Conservation (phyloP, 2,888 invertebrate genomes). For the Lagria hirta region DNA sequence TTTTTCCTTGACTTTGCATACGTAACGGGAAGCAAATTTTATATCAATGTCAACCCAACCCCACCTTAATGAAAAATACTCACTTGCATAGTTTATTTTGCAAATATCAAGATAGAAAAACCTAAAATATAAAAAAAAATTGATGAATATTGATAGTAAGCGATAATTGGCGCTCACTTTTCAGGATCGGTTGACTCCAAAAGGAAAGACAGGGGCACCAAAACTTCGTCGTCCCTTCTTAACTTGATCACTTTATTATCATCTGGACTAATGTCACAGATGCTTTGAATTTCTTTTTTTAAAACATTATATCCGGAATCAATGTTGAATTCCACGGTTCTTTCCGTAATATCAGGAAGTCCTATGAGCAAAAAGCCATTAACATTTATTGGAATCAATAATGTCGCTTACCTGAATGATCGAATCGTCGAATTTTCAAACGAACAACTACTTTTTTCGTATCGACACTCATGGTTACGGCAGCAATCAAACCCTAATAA, state of each 20-base stretch:
- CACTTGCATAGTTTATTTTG: slow-evolving; percentile 54
- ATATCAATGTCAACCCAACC: too few species aligned
- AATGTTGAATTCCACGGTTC: slow-evolving; percentile 42
- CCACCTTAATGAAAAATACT: too few species aligned
- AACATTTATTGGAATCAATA: too few species aligned
- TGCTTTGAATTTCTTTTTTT: slow-evolving; percentile 43
- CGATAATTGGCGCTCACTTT: slow-evolving; percentile 38
- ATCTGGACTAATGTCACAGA: slow-evolving; percentile 46
- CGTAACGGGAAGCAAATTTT: too few species aligned
- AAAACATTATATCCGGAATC: slow-evolving; percentile 42
- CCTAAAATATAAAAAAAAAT: slow-evolving; percentile 40
- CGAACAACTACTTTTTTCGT: too few species aligned
- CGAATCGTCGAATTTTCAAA: too few species aligned
- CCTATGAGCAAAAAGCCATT: slow-evolving; percentile 37
- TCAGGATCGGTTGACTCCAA: slow-evolving; percentile 40
- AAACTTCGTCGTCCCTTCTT: slow-evolving; percentile 50
- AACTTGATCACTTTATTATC: slow-evolving; percentile 55
- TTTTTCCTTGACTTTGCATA: too few species aligned
- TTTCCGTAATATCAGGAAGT: slow-evolving; percentile 39
- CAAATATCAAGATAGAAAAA: slow-evolving; percentile 54
- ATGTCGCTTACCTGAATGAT: too few species aligned
- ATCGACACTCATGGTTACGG: too few species aligned
- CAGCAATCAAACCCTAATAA: too few species aligned
- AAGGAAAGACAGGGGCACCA: slow-evolving; percentile 54
- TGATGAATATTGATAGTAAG: slow-evolving; percentile 5